These are phyloP conservation scores for Mustela erminea DNA, from an alignment of 2,797 vertebrate species.

Conservation along the genomic window DNA sequence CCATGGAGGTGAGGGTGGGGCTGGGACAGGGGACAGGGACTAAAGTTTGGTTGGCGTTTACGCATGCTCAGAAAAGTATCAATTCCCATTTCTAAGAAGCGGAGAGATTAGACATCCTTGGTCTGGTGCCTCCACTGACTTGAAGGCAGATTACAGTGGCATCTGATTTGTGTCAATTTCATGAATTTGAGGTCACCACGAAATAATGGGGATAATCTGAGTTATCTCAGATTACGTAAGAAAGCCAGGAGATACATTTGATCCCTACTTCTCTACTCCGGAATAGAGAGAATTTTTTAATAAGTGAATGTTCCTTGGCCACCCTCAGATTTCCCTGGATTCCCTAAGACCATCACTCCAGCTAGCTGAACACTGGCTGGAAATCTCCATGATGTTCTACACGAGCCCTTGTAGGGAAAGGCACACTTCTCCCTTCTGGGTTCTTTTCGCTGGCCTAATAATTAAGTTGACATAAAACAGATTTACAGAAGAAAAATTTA, in stretches of 20 bases:
- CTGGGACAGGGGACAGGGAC: no score
- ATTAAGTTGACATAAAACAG: neutral
- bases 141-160: neutral
- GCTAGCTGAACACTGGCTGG: neutral
- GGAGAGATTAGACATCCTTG: neutral
- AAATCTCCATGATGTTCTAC: neutral
- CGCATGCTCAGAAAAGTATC: neutral
- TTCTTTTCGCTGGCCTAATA: neutral
- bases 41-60: neutral
- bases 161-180: neutral
- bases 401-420: neutral
- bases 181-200: neutral
- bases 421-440: neutral
- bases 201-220: conserved; percentile 17
- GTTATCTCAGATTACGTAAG: neutral
- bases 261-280: neutral
- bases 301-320: neutral
- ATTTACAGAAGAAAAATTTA: neutral
- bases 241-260: neutral
- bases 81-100: neutral
- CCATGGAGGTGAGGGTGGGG: neutral
- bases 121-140: neutral
- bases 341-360: neutral
- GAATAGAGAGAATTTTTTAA: neutral
- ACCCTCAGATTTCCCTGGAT: neutral